Conservation (phyloP, 1,140 invertebrate species). For the Metaphire vulgaris region DNA sequence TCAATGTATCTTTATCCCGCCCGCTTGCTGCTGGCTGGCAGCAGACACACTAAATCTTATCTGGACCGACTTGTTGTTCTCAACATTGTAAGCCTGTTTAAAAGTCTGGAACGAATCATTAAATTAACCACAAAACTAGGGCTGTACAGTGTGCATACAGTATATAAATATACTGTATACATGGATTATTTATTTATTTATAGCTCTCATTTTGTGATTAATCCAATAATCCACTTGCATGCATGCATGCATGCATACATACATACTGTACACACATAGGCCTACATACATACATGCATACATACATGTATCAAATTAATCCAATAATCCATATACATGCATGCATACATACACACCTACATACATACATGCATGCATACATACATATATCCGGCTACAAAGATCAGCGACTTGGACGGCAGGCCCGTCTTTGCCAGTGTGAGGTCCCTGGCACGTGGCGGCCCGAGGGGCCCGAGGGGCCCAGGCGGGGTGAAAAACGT, state of each 20-base stretch:
- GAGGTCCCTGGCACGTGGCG: too few relatives aligned
- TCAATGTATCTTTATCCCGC: too few relatives aligned
- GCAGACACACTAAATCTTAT: too few relatives aligned
- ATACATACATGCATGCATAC: not conserved
- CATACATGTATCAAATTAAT: constrained; percentile 3
- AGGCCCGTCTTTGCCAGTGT: too few relatives aligned
- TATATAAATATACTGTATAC: not conserved
- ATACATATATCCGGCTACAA: not conserved
- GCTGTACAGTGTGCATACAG: not conserved
- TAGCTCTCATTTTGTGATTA: not conserved
- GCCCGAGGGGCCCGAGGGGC: too few relatives aligned
- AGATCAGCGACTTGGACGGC: too few relatives aligned
- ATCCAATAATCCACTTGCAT: not conserved
- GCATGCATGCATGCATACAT: not conserved
- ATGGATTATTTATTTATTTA: not conserved
- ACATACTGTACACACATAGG: not conserved
- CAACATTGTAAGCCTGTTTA: not conserved
- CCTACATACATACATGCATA: not conserved
- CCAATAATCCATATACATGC: not conserved
- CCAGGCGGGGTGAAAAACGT: too few relatives aligned
- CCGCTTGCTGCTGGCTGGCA: too few relatives aligned
- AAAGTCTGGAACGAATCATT: too few relatives aligned
- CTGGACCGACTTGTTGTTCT: too few relatives aligned
- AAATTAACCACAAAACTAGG: not conserved
- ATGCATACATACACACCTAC: not conserved